Base-by-base conservation (phyloP, 2,113 vertebrate genomes). In the Falcunculus frontatus region DNA sequence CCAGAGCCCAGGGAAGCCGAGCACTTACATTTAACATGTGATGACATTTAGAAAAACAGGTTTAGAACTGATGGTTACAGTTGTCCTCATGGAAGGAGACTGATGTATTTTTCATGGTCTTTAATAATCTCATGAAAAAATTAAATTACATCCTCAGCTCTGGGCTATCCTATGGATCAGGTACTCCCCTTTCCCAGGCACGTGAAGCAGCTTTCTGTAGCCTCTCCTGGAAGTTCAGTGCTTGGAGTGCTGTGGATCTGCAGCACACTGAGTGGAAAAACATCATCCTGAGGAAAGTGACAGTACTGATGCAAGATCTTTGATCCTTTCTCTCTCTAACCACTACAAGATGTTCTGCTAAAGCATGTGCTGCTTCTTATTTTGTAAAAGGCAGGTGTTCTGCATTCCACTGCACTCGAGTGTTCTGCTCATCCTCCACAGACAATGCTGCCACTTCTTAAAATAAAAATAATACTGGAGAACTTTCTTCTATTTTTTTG, bases 41-140 rank as follows among this genome's bases (percentile, higher is more conserved):
- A 14, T 33, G 67, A 22, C 47, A 33, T 53, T 83, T 30, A 29
- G 42, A 74, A 68, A 59, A 76, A 37, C 27, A 60, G 12, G 39
- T 39, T 49, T 2, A n/a, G 75, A 72, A 2, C 41, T 59, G 69
- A 44, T 0, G 1, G 17, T 37, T 72, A 29, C 46, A 50, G 39
- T 63, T 89, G 68, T 68, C 68, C 64, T 82, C 39, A 39, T 68
- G 56, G 23, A 77, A 90, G 50, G 74, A 35, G 37, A 65, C 47
- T n/a, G 76, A 63, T 93, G 39, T 33, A 37, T 91, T 84, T 89
- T 81, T 70, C 74, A 55, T 68, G 16, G 70, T 70, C 52, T 87
- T 62, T 89, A 96, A 93, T 92, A 87, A 55, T 50, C 69, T 75
- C 52, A 62, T 70, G 52, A 87, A 95, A 86, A 84, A 83, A 62